Evolutionary conservation across 1,140 invertebrate genomes (phyloP).

Genomic region (Nebria ingens): DNA sequence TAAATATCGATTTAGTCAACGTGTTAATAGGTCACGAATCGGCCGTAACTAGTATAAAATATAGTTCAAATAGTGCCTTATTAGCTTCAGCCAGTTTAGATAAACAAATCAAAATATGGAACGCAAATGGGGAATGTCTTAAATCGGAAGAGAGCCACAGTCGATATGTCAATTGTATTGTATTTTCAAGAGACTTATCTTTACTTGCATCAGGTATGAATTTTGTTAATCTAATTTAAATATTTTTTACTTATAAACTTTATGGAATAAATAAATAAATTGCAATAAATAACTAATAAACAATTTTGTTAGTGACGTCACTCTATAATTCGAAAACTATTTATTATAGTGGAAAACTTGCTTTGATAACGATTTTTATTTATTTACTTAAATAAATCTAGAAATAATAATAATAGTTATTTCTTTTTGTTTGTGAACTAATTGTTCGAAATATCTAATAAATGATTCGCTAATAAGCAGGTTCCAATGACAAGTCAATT

Average conservation of each 20-base stretch:
- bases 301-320: too few relatives aligned
- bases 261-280: neutral
- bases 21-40: conserved; percentile 33
- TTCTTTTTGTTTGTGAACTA: neutral
- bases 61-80: conserved; percentile 46
- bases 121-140: conserved; percentile 37
- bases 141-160: conserved; percentile 46
- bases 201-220: conserved; percentile 55
- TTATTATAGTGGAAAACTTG: too few relatives aligned
- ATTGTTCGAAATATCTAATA: too few relatives aligned
- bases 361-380: too few relatives aligned
- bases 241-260: too few relatives aligned
- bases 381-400: too few relatives aligned
- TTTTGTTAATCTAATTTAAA: too few relatives aligned
- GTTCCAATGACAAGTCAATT: conserved; percentile 61
- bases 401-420: conserved; percentile 7
- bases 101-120: conserved; percentile 60
- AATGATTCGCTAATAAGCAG: too few relatives aligned
- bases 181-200: conserved; percentile 52
- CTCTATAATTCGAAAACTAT: too few relatives aligned
- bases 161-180: conserved; percentile 61
- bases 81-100: conserved; percentile 57
- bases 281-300: too few relatives aligned
- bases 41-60: conserved; percentile 51
- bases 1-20: conserved; percentile 21